Conservation (phyloP, 2,888 invertebrate species). For the Ornithoptera alexandrae region DNA sequence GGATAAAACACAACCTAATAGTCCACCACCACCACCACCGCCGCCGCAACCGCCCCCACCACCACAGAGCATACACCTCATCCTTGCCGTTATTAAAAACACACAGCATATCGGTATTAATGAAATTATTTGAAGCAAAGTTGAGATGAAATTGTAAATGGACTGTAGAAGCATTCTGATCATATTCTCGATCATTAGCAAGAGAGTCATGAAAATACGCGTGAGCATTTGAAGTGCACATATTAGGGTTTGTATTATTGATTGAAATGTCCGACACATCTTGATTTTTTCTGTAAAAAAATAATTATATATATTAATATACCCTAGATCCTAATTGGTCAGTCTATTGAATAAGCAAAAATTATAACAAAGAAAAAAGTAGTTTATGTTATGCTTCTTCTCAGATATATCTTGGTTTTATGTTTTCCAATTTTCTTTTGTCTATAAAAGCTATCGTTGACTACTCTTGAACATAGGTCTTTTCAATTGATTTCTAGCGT, state of each 20-base stretch:
- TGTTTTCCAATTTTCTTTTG: too few species aligned
- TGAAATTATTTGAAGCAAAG: slow-evolving; percentile 61
- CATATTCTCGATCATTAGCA: slow-evolving; percentile 67
- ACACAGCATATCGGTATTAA: slow-evolving; percentile 64
- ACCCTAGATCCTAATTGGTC: not conserved
- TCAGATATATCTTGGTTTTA: too few species aligned
- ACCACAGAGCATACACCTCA: slow-evolving; percentile 66
- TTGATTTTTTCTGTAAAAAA: slow-evolving; percentile 29
- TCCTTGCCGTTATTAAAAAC: slow-evolving; percentile 56
- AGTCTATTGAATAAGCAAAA: not conserved
- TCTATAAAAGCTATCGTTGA: too few species aligned
- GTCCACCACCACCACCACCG: slow-evolving; percentile 58
- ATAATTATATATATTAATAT: not conserved
- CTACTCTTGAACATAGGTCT: too few species aligned
- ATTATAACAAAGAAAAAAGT: not conserved
- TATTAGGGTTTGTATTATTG: slow-evolving; percentile 53
- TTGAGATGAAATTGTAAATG: slow-evolving; percentile 65
- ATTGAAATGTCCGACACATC: slow-evolving; percentile 67
- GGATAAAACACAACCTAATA: slow-evolving; percentile 53
- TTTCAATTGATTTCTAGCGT: too few species aligned
- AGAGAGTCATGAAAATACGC: slow-evolving; percentile 63
- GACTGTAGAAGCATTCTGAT: slow-evolving; percentile 65
- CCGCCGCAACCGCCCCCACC: slow-evolving; percentile 59
- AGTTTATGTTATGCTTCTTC: too few species aligned
- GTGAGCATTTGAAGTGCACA: slow-evolving; percentile 66